phyloP scores from a whole-genome alignment of 2,888 invertebrate genomes.

The Strigamia crassipes region DNA sequence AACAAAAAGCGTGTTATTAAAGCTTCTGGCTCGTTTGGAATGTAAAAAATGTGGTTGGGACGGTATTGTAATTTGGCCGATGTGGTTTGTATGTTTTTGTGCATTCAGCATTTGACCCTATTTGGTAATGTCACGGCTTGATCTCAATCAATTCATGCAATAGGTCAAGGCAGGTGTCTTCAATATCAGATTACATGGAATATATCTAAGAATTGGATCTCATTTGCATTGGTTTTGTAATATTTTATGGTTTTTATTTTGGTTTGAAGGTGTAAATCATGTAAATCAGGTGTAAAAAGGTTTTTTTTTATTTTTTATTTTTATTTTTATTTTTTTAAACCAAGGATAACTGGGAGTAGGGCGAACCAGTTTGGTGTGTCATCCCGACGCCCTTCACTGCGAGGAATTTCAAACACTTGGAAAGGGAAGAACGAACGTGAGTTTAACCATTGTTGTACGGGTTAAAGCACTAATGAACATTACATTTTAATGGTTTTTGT shows the following conservation, averaged over 20 bases:
- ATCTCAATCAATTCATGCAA: background rate
- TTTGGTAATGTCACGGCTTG: too few relatives aligned
- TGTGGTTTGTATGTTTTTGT: too few relatives aligned
- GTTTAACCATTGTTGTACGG: background rate
- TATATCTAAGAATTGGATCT: too few relatives aligned
- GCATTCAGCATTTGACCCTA: background rate
- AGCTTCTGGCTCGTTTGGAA: too few relatives aligned
- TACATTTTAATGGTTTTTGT: too few relatives aligned
- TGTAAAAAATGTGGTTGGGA: too few relatives aligned
- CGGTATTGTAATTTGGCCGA: too few relatives aligned
- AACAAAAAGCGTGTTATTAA: background rate
- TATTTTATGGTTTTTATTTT: background rate
- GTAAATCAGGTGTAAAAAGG: background rate
- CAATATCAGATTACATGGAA: background rate
- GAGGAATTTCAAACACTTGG: background rate
- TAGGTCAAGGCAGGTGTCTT: constrained; percentile 20
- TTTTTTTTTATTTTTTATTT: too few relatives aligned
- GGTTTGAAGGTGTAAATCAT: background rate
- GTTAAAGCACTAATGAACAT: too few relatives aligned
- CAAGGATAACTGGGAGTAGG: background rate
- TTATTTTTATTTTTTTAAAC: background rate
- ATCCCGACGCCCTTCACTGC: background rate
- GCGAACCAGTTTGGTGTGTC: constrained; percentile 12
- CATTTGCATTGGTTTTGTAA: background rate
- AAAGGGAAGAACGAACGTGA: background rate